Evolutionary conservation across 1,140 invertebrate species (phyloP).

Genomic region (Listronotus oregonensis): DNA sequence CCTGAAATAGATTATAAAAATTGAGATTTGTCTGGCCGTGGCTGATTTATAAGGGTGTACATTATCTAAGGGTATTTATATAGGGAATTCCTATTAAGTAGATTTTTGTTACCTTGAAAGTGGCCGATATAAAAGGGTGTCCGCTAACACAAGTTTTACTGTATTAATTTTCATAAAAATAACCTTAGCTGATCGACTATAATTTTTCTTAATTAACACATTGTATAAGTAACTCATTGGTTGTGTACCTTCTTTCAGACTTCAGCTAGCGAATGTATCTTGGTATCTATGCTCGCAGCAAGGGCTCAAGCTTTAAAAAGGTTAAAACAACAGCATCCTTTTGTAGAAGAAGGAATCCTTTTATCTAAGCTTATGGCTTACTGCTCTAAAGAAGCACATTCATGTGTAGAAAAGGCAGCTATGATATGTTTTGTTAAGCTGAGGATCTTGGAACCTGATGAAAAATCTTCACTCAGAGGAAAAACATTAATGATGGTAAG

Average conservation of each 20-base stretch:
- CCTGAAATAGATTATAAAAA: too few species aligned
- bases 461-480: constrained; percentile 88
- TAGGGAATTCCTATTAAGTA: too few species aligned
- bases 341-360: constrained; percentile 91
- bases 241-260: constrained; percentile 70
- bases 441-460: constrained; percentile 94
- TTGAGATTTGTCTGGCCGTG: too few species aligned
- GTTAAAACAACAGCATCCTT: constrained; percentile 86
- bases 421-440: constrained; percentile 99
- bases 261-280: constrained; percentile 95
- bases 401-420: constrained; percentile 98
- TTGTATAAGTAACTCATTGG: too few species aligned
- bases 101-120: too few species aligned
- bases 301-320: constrained; percentile 90
- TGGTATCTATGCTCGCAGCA: constrained; percentile 94
- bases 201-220: too few species aligned
- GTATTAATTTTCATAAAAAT: too few species aligned
- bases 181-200: too few species aligned
- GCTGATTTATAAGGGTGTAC: too few species aligned
- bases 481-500: constrained; percentile 78
- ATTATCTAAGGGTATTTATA: too few species aligned
- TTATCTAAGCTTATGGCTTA: constrained; percentile 96
- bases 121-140: too few species aligned
- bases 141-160: too few species aligned
- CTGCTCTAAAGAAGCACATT: constrained; percentile 93